Conservation (phyloP, 2,888 invertebrate genomes). For the Synanthedon myopaeformis region DNA sequence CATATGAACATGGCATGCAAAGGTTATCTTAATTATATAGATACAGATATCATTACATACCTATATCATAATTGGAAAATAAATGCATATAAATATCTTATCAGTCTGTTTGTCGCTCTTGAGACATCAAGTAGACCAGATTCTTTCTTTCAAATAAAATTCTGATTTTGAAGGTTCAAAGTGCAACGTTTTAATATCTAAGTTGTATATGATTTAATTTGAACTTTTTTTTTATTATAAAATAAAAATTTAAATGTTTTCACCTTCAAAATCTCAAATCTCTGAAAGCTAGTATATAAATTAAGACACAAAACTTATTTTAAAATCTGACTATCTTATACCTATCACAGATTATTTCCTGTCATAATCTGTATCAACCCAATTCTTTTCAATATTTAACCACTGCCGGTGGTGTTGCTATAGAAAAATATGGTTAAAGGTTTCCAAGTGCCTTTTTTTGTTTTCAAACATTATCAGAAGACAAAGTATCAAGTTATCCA, state of each 20-base stretch:
- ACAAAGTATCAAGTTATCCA: too few relatives aligned
- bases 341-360: too few relatives aligned
- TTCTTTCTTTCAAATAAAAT: slow-evolving; percentile 5
- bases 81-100: slow-evolving; percentile 11
- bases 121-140: slow-evolving; percentile 7
- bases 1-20: too few relatives aligned
- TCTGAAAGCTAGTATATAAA: not conserved
- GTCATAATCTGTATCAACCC: too few relatives aligned
- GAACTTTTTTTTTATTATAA: not conserved
- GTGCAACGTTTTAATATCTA: slow-evolving; percentile 8
- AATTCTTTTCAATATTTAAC: too few relatives aligned
- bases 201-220: too few relatives aligned
- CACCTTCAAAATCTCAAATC: not conserved
- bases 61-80: slow-evolving; percentile 1
- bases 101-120: too few relatives aligned
- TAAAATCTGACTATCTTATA: not conserved
- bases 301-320: not conserved
- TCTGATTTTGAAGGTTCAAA: slow-evolving; percentile 15
- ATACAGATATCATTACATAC: slow-evolving; percentile 1
- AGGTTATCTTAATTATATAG: too few relatives aligned
- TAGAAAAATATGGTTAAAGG: too few relatives aligned
- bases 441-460: too few relatives aligned
- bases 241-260: not conserved
- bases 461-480: too few relatives aligned
- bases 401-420: too few relatives aligned